Base-by-base conservation (phyloP, 2,797 vertebrate species). In the Hydrocynus forskahlii region DNA sequence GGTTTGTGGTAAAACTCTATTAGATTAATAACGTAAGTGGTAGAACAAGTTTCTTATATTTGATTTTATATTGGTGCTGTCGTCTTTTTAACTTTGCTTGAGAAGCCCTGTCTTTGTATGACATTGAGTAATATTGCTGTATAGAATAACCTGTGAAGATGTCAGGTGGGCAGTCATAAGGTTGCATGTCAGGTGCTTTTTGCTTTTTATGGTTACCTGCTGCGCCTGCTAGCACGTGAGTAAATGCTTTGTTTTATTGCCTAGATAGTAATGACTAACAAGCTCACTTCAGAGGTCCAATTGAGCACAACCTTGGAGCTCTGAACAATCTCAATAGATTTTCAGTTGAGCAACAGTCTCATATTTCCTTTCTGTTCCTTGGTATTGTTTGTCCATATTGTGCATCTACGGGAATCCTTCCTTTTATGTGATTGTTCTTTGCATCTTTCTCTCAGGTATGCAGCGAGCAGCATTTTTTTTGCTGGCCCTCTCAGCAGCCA, bases 401-500 rank as follows among this genome's bases (percentile, higher is more conserved):
- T 59, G n/a, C n/a, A 7, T 59, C 21, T 7, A 17, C 40, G 17
- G 7, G 2, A 14, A 59, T 38, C 21, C 16, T 75, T 5, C 7
- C 38, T 9, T 60, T 45, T 59, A 21, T 68, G 17, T 50, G 12
- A 25, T 54, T 35, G 50, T 0, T 63, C 1, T 43, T 3, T 70
- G 13, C 5, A 54, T 6, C 5, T 57, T 66, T 74, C 55, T 52
- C 54, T 40, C 64, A 84, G 83, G 21, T 0, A 87, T 87, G 86
- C 75, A 64, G 40, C 4, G 16, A 10, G 16, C 45, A 0, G 52
- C 16, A 5, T 70, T 90, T 1, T 89, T 88, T 0, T 69, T 87
- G 0, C 84, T 93, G 59, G 85, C 73, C 0, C 62, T 94, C 14
- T 82, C 82, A 52, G 63, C 62, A 63, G 82, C 83, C 40, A 73